Conservation (phyloP, 2,888 invertebrate species). For the Epirrhoe tristata region DNA sequence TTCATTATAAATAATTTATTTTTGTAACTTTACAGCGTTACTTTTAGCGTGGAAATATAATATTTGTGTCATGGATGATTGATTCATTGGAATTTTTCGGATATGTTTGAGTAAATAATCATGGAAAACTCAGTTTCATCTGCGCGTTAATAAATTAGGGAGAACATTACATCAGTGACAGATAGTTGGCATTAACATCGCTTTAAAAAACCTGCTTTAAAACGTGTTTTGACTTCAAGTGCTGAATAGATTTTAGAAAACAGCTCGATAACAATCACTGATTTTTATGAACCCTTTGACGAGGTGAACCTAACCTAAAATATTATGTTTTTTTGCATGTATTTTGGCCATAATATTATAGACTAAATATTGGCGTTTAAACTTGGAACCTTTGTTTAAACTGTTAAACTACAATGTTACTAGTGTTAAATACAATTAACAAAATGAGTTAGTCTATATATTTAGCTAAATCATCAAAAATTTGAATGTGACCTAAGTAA, state of each 20-base stretch:
- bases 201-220: slow-evolving; percentile 30
- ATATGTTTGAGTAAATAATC: slow-evolving; percentile 36
- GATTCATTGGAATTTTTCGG: slow-evolving; percentile 35
- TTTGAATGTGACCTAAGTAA: neutral
- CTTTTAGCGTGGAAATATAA: slow-evolving; percentile 16
- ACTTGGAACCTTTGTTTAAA: too few species aligned
- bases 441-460: neutral
- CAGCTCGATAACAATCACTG: neutral
- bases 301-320: too few species aligned
- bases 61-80: slow-evolving; percentile 9
- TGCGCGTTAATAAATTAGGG: slow-evolving; percentile 32
- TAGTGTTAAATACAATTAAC: neutral
- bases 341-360: neutral
- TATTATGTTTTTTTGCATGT: too few species aligned
- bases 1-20: neutral
- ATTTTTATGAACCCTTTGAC: too few species aligned
- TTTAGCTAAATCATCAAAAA: neutral
- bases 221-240: slow-evolving; percentile 15
- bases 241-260: neutral
- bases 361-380: neutral
- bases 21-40: slow-evolving; percentile 6
- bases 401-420: neutral
- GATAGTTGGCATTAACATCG: slow-evolving; percentile 31
- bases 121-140: slow-evolving; percentile 31
- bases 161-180: slow-evolving; percentile 38